Conservation (phyloP, 2,113 vertebrate genomes). For the Cheirogaleus medius region DNA sequence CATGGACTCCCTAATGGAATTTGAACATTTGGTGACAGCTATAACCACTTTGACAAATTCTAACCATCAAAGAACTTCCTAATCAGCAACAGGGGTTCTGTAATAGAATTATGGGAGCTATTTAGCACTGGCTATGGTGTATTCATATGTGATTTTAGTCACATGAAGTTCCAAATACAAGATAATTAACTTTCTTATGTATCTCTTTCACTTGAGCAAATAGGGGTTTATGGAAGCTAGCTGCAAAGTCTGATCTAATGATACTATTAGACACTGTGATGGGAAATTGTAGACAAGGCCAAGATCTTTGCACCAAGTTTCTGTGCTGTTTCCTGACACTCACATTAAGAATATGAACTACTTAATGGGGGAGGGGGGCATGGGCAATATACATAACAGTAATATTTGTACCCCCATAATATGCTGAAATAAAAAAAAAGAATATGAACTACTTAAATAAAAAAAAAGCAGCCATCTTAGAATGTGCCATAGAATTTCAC, state of each 20-base stretch:
- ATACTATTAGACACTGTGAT: background rate
- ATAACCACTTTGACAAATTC: background rate
- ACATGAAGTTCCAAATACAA: background rate
- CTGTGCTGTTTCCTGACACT: background rate
- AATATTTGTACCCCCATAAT: no score
- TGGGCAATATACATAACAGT: no score
- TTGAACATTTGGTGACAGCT: background rate
- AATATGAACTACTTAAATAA: background rate
- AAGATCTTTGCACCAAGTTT: background rate
- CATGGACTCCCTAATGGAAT: background rate
- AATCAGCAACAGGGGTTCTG: background rate
- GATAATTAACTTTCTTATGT: background rate
- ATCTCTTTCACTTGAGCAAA: constrained; percentile 36
- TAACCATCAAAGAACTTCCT: background rate
- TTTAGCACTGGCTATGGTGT: background rate
- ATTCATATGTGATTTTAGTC: background rate
- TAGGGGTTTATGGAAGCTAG: background rate
- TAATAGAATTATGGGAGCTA: background rate
- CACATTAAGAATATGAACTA: background rate
- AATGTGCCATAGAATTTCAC: background rate
- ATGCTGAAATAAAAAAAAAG: no score
- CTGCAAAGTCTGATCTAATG: background rate
- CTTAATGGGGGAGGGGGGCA: no score
- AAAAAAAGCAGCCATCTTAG: background rate
- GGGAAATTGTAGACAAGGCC: background rate